phyloP scores from a whole-genome alignment of 30 jellyfish, hydroid and myxozoan species.

The Hydractinia symbiolongicarpus region DNA sequence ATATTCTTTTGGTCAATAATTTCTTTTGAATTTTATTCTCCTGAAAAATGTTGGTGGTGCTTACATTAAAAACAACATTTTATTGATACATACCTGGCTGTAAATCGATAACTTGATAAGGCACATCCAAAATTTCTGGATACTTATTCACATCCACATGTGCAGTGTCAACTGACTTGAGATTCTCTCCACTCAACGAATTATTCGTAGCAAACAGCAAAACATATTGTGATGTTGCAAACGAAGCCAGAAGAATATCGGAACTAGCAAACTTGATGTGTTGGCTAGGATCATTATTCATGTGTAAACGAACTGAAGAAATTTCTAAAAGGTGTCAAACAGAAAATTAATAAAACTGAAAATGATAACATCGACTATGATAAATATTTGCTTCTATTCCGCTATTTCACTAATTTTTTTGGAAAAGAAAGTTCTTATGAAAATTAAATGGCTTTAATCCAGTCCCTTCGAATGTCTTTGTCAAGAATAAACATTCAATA shows the following conservation, averaged over 20 bases:
- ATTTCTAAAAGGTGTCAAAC: slow-evolving; percentile 14
- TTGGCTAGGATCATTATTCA: background rate
- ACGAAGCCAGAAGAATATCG: slow-evolving; percentile 9
- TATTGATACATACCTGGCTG: slow-evolving; percentile 16
- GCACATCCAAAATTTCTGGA: background rate
- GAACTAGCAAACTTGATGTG: background rate
- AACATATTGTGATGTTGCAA: background rate
- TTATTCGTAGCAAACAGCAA: slow-evolving; percentile 7
- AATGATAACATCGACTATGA: background rate
- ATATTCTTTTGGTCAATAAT: too few relatives aligned
- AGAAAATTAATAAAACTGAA: background rate
- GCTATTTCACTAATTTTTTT: too few relatives aligned
- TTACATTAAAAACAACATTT: too few relatives aligned
- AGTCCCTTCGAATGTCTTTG: too few relatives aligned
- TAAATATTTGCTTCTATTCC: background rate
- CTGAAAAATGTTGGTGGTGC: background rate
- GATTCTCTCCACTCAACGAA: background rate
- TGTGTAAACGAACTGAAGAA: slow-evolving; percentile 5
- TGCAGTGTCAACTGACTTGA: background rate
- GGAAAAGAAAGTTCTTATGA: too few relatives aligned
- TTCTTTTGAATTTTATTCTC: background rate
- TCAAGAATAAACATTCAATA: too few relatives aligned
- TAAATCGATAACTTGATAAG: background rate
- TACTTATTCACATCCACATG: background rate
- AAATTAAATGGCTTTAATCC: too few relatives aligned